Conservation (phyloP, 2,888 invertebrate genomes). For the Cerceris rybyensis region DNA sequence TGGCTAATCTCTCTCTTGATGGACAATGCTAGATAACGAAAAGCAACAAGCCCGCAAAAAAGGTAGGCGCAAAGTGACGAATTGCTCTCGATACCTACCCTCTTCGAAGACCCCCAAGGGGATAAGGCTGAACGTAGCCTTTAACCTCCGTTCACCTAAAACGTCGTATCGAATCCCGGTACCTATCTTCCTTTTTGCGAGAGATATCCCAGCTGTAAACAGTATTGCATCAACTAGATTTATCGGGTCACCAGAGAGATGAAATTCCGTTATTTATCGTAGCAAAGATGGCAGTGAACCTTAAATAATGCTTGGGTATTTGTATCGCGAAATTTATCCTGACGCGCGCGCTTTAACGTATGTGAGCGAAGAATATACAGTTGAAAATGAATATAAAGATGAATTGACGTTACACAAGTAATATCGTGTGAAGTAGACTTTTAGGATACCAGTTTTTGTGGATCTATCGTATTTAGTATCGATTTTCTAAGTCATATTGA, state of each 20-base stretch:
- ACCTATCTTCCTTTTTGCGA: slow-evolving; percentile 15
- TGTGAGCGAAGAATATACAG: neutral
- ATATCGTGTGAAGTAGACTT: too few relatives aligned
- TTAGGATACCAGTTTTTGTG: too few relatives aligned
- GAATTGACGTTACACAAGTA: too few relatives aligned
- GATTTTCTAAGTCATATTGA: too few relatives aligned
- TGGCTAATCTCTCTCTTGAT: slow-evolving; percentile 48
- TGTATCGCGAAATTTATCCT: slow-evolving; percentile 13
- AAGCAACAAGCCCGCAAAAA: slow-evolving; percentile 40
- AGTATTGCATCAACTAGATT: slow-evolving; percentile 43
- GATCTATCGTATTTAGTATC: too few relatives aligned
- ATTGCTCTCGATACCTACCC: slow-evolving; percentile 52
- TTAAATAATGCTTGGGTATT: neutral
- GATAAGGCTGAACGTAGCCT: slow-evolving; percentile 29
- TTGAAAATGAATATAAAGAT: too few relatives aligned
- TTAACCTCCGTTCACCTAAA: slow-evolving; percentile 47
- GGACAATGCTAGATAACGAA: slow-evolving; percentile 33
- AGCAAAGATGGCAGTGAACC: neutral
- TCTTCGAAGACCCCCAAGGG: slow-evolving; percentile 20
- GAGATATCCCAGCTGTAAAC: slow-evolving; percentile 28
- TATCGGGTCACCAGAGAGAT: slow-evolving; percentile 41
- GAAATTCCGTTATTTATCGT: slow-evolving; percentile 56
- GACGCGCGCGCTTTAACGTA: slow-evolving; percentile 20
- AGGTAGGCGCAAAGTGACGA: slow-evolving; percentile 50
- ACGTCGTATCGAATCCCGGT: slow-evolving; percentile 33